Conservation (phyloP, 2,113 vertebrate genomes). For the Mohoua ochrocephala region DNA sequence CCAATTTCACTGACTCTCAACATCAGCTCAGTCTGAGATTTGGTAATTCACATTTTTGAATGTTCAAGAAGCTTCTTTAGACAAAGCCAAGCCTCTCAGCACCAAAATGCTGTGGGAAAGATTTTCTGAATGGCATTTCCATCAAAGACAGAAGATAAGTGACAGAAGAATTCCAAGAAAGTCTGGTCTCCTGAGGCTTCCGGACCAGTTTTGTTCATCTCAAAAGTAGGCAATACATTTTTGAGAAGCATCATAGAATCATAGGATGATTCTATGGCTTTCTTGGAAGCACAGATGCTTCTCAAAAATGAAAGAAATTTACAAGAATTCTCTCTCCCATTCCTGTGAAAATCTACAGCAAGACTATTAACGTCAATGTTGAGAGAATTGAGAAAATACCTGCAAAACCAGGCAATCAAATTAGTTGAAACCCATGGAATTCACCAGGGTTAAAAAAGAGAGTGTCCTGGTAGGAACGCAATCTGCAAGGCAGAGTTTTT, state of each 20-base stretch:
- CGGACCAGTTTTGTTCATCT: background rate
- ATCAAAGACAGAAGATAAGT: background rate
- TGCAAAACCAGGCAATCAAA: background rate
- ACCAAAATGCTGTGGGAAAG: background rate
- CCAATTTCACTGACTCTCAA: background rate
- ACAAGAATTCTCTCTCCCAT: background rate
- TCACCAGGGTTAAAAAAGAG: background rate
- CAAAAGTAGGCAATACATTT: background rate
- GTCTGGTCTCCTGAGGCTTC: background rate
- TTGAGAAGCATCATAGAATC: background rate
- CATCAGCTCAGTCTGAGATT: background rate
- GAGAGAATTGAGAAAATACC: background rate
- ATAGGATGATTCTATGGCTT: background rate
- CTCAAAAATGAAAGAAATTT: background rate
- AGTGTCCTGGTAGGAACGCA: background rate
- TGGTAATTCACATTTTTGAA: background rate
- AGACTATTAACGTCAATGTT: background rate
- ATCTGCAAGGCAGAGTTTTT: background rate
- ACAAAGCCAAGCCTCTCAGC: background rate
- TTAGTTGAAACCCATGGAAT: background rate
- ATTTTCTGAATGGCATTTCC: background rate
- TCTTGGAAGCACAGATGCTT: background rate
- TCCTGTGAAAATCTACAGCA: background rate
- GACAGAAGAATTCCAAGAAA: background rate
- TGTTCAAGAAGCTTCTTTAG: background rate